Base-by-base conservation (phyloP, 2,888 invertebrate species). In the Drosophila buzzatii region DNA sequence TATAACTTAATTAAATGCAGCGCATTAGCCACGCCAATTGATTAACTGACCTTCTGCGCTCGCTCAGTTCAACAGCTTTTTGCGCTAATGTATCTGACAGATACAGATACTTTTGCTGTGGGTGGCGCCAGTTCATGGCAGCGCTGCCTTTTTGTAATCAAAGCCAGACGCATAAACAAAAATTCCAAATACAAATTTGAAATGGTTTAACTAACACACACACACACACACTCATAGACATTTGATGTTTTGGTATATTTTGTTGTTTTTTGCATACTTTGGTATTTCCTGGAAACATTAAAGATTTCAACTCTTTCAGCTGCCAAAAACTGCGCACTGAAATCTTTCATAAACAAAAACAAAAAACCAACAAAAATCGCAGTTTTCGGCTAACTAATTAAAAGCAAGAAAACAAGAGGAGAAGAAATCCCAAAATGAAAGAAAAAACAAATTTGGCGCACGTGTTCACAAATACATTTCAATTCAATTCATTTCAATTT, bases 281-380 rank as follows among this genome's bases (percentile, higher is more conserved):
- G 45, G 65, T 66, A 72, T 89, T 87, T 87, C 89, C 85, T 69
- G 87, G 81, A 89, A 85, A 75, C 60, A 79, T 78, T 70, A 75
- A 77, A 73, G 52, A 63, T 70, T 70, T 73, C 71, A 68, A 37
- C 33, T 57, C 56, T 59, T 68, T 31, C 56, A 18, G 62, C 47
- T 45, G 65, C 49, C 27, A 56, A 60, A 51, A 65, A 59, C 51
- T 68, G 70, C 74, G 55, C 47, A 64, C 37, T 51, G 61, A 71
- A 74, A 70, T 73, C 67, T 73, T 73, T 53, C 58, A 70, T 88
- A 85, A 85, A 85, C 85, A 88, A 85, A 85, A 85, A 85, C 85
- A 88, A 85, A 77, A 56, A 45, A 12, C 1, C 14, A 37, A 37
- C 8, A 35, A 49, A 51, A 41, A 49, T 41, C 39, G 5, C 56